Conservation (phyloP, 2,113 vertebrate genomes). For the Grammomys dolichurus region DNA sequence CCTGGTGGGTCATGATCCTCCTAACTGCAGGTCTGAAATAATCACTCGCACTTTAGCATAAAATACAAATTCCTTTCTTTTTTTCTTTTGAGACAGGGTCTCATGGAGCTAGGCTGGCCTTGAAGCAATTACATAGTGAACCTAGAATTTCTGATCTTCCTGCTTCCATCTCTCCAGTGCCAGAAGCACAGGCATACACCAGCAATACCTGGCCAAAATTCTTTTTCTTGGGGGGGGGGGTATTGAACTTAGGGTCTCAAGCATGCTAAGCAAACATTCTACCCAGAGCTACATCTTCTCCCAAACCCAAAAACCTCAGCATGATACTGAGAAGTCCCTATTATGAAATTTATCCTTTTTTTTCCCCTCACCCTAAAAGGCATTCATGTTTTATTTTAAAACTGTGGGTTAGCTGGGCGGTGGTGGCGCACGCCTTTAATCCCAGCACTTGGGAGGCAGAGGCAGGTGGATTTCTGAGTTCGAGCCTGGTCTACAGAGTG, state of each 20-base stretch:
- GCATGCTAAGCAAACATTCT: background rate
- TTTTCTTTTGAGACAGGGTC: background rate
- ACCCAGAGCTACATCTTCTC: background rate
- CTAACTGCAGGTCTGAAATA: background rate
- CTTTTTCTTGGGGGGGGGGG: background rate
- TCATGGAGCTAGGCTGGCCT: background rate
- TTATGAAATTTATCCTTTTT: background rate
- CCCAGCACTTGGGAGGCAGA: no score
- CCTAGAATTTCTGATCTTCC: background rate
- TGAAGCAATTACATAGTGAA: background rate
- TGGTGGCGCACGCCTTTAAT: no score
- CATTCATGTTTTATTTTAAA: conserved; percentile 7
- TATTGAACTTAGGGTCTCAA: background rate
- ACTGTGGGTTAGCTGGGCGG: no score
- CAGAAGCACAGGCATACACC: background rate
- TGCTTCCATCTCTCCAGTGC: background rate
- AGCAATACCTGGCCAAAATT: background rate
- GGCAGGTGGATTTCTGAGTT: no score
- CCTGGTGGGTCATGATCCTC: background rate
- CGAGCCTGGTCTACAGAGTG: no score
- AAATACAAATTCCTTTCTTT: background rate
- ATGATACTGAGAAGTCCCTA: background rate
- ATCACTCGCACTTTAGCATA: background rate
- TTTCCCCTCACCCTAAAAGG: conserved; percentile 3
- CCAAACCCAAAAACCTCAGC: background rate